Percentiles rank a stretch among this genome's conserved stretches.
Evolutionary conservation across 2,888 invertebrate species (phyloP).

Genomic region (Drosophila infuscata): DNA sequence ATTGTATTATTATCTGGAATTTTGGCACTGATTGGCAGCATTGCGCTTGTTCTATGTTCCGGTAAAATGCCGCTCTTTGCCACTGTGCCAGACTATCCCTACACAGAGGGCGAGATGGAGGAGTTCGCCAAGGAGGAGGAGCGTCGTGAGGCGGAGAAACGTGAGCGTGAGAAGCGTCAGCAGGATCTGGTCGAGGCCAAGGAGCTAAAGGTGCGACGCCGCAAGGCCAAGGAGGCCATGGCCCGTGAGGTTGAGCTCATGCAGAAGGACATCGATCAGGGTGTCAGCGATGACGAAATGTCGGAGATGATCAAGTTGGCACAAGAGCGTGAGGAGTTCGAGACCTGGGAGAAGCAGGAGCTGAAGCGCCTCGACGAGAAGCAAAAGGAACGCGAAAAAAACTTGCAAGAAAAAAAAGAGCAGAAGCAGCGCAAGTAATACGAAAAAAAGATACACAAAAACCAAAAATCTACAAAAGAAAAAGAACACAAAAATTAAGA

Average conservation of each 20-base stretch:
- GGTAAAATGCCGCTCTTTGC: slow-evolving; percentile 16
- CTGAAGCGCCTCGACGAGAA: slow-evolving; percentile 47
- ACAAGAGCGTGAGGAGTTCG: slow-evolving; percentile 58
- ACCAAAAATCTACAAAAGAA: not conserved
- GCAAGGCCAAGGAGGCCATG: slow-evolving; percentile 64
- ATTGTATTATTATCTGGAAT: slow-evolving; percentile 48
- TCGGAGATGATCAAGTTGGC: slow-evolving; percentile 44
- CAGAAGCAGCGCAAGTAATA: slow-evolving; percentile 48
- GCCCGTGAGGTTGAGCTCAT: slow-evolving; percentile 60
- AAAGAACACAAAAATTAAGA: not conserved
- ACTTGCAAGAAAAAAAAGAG: slow-evolving; percentile 29
- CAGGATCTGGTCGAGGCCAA: slow-evolving; percentile 42
- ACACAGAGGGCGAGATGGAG: slow-evolving; percentile 63
- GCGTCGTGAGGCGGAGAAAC: slow-evolving; percentile 51
- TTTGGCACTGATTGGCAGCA: slow-evolving; percentile 40
- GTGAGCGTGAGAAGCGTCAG: slow-evolving; percentile 45
- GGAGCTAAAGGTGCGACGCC: slow-evolving; percentile 58
- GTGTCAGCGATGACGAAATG: slow-evolving; percentile 51
- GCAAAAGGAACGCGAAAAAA: slow-evolving; percentile 44
- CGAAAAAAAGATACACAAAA: slow-evolving; percentile 7
- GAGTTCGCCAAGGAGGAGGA: slow-evolving; percentile 57
- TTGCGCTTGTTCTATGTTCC: not conserved
- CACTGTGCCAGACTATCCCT: slow-evolving; percentile 60
- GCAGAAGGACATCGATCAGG: slow-evolving; percentile 63
- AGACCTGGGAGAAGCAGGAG: slow-evolving; percentile 60